Evolutionary conservation across 2,888 invertebrate genomes (phyloP), one percentile per base, ranked within the genome.

Genomic region (Himalopsyche tibetana): DNA sequence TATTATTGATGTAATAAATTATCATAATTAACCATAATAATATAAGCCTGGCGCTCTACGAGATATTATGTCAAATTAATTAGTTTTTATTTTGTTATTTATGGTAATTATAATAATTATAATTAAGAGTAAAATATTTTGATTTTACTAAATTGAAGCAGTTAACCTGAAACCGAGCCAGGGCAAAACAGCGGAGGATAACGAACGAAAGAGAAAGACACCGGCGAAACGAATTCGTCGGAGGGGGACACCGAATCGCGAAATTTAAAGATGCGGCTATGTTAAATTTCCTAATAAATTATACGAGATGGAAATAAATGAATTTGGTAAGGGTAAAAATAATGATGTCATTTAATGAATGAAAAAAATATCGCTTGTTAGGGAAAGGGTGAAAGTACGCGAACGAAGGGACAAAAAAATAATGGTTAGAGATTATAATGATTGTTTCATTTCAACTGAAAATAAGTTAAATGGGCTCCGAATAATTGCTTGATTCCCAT

Each of bases 311-410:
- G 81, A 84, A 86, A 88, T 84, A 82, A 85, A 87, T 87, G 85
- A 85, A 85, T 85, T 82, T 85, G 80, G 80, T 84, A 86, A 84
- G 86, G 87, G 86, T 82, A 86, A 83, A 88, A 87, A 87, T 88
- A 88, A 88, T 88, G 88, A 88, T 88, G 87, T 88, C 88, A 88
- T 87, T 86, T 86, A 87, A 87, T 87, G 83, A 87, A 88, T 84
- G 86, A 56, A 83, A 87, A 84, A 88, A 88, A 85, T 86, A 88
- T 86, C 86, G 84, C 83, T 87, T 80, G 88, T 85, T 86, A 88
- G 82, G 82, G 82, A 82, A 86, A 84, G 84, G 83, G 84, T 85
- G 80, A 74, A 74, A 74, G 74, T 74, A 74, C 36, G 38, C 74
- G 74, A 74, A 74, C 74, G 74, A 74, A 74, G 74, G 74, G 74